Base-by-base conservation (phyloP, 2,797 vertebrate genomes). In the Micropoecilia bifurca region DNA sequence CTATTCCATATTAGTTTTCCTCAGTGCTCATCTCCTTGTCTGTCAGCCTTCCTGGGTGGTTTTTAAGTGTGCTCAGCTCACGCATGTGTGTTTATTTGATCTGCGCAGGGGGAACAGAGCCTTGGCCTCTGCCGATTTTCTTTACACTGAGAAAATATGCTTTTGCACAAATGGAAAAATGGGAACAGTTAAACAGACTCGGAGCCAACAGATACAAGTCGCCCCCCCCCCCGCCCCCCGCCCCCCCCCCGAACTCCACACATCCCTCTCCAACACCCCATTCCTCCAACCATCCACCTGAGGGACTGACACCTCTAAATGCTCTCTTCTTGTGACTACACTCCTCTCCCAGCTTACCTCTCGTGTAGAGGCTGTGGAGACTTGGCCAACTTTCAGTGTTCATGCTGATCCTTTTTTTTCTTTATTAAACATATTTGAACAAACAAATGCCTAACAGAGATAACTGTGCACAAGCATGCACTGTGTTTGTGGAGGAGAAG, bases 71-170 rank as follows among this genome's bases (percentile, higher is more conserved):
- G 82, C 78, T 88, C 78, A 71, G 74, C 83, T 89, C 86, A 79
- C 87, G 85, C 87, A 89, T 86, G 82, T 80, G 85, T 95, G 91
- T 94, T 96, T 96, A 95, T 96, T 95, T 95, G 93, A 92, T 95
- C 93, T 94, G 87, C 80, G 91, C 90, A 84, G 92, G 88, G n/a
- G 92, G 93, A 95, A 95, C 91, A 90, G 91, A 93, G 87, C 75
- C 78, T 71, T 33, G 75, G 83, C 80, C 86, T 85, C 89, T 85
- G 92, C 92, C 93, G 94, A 90, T 95, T 94, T 94, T 95, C 92
- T 95, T 90, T 92, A 92, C 93, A 90, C 91, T 92, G 90, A 94
- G 91, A 95, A 95, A 95, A 94, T 95, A 92, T 93, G 94, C 87
- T 87, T 92, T 91, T 83, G 82, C 90, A 93, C 87, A 92, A 90